Percentiles rank a stretch among this genome's conserved stretches.
phyloP scores from a whole-genome alignment of 2,797 vertebrate species.

The Myotis daubentonii region DNA sequence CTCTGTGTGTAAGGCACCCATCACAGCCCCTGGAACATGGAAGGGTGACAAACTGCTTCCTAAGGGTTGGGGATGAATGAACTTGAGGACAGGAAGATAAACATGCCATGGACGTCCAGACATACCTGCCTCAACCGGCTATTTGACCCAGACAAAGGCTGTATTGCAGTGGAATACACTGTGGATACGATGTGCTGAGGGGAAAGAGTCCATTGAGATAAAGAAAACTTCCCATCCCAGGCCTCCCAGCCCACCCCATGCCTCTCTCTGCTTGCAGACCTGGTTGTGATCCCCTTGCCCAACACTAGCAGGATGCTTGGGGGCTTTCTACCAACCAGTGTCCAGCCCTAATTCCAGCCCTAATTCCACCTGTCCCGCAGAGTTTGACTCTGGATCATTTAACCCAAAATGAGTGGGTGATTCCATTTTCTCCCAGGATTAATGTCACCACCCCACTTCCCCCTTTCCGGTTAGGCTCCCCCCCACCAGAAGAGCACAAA shows the following conservation, averaged over 20 bases:
- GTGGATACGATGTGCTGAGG: background rate
- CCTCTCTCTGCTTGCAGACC: background rate
- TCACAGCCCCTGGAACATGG: background rate
- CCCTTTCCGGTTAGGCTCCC: background rate
- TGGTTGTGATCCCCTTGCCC: no score
- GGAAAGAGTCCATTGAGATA: background rate
- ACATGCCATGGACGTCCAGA: background rate
- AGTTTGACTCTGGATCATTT: background rate
- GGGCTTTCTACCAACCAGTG: background rate
- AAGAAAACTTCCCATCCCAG: background rate
- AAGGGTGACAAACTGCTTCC: background rate
- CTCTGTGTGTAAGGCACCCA: no score
- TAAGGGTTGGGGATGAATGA: background rate
- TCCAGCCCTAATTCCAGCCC: background rate
- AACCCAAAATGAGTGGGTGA: background rate
- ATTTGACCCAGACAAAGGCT: background rate
- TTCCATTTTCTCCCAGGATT: background rate
- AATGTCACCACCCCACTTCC: background rate
- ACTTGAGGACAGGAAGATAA: background rate
- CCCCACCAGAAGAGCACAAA: background rate
- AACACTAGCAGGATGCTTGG: background rate
- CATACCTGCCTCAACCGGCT: background rate
- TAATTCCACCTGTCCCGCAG: background rate
- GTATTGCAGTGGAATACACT: background rate
- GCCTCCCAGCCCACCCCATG: background rate